These are phyloP conservation scores for Seriola quinqueradiata DNA, from an alignment of 2,113 vertebrate genomes.

Conservation along the genomic window DNA sequence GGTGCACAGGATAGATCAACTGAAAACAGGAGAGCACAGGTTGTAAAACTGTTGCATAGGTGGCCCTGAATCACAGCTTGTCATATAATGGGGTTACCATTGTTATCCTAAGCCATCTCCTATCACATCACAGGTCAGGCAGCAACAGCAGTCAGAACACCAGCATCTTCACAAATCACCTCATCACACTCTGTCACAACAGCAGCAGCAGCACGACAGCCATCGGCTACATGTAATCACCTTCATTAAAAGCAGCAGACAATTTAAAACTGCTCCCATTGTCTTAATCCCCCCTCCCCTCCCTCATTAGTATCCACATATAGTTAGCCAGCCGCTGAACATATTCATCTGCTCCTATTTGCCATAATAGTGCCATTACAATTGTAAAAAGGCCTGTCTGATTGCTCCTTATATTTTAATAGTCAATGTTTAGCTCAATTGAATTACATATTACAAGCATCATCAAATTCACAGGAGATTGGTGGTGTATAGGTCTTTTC, in stretches of 20 bases:
- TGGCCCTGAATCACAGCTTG: slow-evolving; percentile 1
- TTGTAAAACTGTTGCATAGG: neutral
- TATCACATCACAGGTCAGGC: slow-evolving; percentile 13
- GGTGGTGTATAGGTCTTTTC: slow-evolving; percentile 34
- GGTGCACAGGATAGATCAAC: slow-evolving; percentile 1
- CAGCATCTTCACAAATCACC: slow-evolving; percentile 13
- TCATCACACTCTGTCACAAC: slow-evolving; percentile 24
- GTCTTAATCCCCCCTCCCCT: slow-evolving; percentile 36
- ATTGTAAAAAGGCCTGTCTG: slow-evolving; percentile 42
- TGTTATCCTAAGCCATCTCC: neutral
- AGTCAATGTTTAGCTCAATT: slow-evolving; percentile 71
- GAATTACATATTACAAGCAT: slow-evolving; percentile 74
- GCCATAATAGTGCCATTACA: slow-evolving; percentile 65
- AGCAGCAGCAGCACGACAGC: slow-evolving; percentile 28
- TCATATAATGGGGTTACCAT: neutral
- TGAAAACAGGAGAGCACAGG: slow-evolving; percentile 7
- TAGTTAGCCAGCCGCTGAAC: slow-evolving; percentile 72
- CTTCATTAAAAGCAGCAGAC: slow-evolving; percentile 55
- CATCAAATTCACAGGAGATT: slow-evolving; percentile 52
- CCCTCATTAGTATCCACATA: slow-evolving; percentile 52
- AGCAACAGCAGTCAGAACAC: slow-evolving; percentile 12
- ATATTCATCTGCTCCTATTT: slow-evolving; percentile 59
- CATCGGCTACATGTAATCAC: slow-evolving; percentile 35
- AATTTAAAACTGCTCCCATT: slow-evolving; percentile 41
- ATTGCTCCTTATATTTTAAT: slow-evolving; percentile 68